A percentile compares a stretch with the other conserved stretches of the same genome.
phyloP scores from a whole-genome alignment of 1,140 invertebrate genomes.

The Leptinotarsa undecemlineata region DNA sequence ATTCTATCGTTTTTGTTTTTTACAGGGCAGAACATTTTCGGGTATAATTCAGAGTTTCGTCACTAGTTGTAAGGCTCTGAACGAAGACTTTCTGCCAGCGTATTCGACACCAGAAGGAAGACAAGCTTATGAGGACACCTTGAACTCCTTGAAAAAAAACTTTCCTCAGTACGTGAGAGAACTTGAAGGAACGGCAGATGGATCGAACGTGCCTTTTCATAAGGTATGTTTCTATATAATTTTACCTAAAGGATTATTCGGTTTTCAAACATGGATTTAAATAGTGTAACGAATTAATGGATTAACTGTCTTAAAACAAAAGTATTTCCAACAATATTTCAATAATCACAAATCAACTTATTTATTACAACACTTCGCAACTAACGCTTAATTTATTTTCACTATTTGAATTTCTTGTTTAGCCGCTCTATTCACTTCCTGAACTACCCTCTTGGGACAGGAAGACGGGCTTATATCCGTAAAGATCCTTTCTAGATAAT shows the following conservation, averaged over 20 bases:
- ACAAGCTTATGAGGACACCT: constrained; percentile 73
- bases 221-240: constrained; percentile 61
- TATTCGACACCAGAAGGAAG: constrained; percentile 71
- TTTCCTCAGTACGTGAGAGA: constrained; percentile 83
- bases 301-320: no score
- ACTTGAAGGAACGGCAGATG: constrained; percentile 82
- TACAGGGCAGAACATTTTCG: constrained; percentile 77
- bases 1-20: constrained; percentile 27
- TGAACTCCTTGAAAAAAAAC: constrained; percentile 66
- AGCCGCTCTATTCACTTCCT: no score
- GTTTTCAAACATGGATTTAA: no score
- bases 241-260: not conserved
- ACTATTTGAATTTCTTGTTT: no score
- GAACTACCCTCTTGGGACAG: no score
- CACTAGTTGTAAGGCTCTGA: constrained; percentile 64
- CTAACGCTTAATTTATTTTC: no score
- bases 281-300: no score
- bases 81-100: constrained; percentile 69
- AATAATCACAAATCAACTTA: no score
- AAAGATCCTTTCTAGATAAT: no score
- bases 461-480: no score
- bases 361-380: no score
- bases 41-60: constrained; percentile 74
- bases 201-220: constrained; percentile 78
- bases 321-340: no score